These are phyloP conservation scores for Hycleus phaleratus DNA, from an alignment of 1,140 invertebrate species.

Conservation along the genomic window DNA sequence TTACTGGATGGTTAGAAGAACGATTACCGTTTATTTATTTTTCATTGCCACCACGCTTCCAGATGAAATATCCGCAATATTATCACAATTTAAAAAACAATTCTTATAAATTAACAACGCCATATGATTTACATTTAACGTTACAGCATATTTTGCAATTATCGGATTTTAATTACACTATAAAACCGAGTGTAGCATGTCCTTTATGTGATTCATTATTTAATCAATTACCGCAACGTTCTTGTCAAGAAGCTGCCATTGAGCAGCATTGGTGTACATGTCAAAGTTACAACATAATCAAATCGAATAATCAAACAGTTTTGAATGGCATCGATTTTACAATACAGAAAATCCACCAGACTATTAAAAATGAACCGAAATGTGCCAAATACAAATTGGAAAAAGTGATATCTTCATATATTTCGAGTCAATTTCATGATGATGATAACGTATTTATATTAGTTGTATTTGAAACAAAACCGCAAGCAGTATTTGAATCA, in stretches of 20 bases:
- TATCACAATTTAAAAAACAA: constrained; percentile 58
- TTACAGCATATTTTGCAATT: constrained; percentile 42
- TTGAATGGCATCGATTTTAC: constrained; percentile 40
- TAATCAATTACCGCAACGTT: constrained; percentile 52
- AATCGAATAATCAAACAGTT: constrained; percentile 39
- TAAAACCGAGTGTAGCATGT: constrained; percentile 46
- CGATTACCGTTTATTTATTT: constrained; percentile 71
- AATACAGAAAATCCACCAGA: constrained; percentile 35
- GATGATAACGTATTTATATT: constrained; percentile 14
- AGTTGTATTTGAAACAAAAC: constrained; percentile 25
- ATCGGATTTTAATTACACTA: constrained; percentile 40
- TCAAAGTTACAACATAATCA: constrained; percentile 42
- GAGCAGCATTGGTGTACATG: constrained; percentile 74
- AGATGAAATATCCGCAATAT: constrained; percentile 46
- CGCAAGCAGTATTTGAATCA: constrained; percentile 31
- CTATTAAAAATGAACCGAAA: constrained; percentile 35
- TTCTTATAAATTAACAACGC: constrained; percentile 55
- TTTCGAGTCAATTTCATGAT: constrained; percentile 2
- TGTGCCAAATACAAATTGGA: constrained; percentile 40
- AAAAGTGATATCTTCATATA: constrained; percentile 10
- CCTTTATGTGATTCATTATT: constrained; percentile 62
- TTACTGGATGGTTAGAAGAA: constrained; percentile 77
- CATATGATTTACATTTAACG: constrained; percentile 68
- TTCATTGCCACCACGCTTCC: constrained; percentile 61
- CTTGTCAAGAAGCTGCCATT: constrained; percentile 64